These are phyloP conservation scores for Bombylius major DNA, from an alignment of 2,888 invertebrate genomes.

Conservation along the genomic window DNA sequence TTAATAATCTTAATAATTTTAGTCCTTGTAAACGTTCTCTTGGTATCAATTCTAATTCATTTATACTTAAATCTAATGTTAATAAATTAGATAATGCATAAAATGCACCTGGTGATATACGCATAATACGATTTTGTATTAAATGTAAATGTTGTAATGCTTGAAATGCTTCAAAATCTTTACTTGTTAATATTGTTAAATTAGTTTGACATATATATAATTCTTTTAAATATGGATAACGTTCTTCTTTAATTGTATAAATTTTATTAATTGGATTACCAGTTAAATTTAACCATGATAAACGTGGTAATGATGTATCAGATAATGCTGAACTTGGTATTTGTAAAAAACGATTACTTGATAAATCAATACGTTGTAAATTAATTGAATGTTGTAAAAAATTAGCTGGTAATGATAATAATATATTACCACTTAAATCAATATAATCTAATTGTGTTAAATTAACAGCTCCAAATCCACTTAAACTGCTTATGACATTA, in stretches of 20 bases:
- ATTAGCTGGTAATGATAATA: slow-evolving; percentile 66
- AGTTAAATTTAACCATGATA: slow-evolving; percentile 69
- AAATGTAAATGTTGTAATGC: slow-evolving; percentile 62
- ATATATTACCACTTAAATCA: slow-evolving; percentile 61
- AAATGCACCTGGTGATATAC: slow-evolving; percentile 77
- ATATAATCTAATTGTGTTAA: slow-evolving; percentile 59
- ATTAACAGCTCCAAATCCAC: slow-evolving; percentile 63
- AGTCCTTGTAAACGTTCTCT: slow-evolving; percentile 74
- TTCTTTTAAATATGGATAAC: slow-evolving; percentile 68
- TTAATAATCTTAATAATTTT: slow-evolving; percentile 56
- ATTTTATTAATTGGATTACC: slow-evolving; percentile 67
- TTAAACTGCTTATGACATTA: slow-evolving; percentile 60
- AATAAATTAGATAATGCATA: slow-evolving; percentile 60
- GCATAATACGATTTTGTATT: slow-evolving; percentile 58
- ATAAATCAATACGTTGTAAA: slow-evolving; percentile 61
- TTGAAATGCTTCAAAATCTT: slow-evolving; percentile 75
- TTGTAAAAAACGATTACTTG: slow-evolving; percentile 64
- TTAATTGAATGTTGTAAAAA: slow-evolving; percentile 63
- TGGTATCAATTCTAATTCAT: slow-evolving; percentile 70
- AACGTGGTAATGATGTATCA: slow-evolving; percentile 55
- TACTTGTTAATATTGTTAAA: slow-evolving; percentile 67
- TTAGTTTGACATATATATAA: slow-evolving; percentile 69
- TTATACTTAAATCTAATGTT: slow-evolving; percentile 67
- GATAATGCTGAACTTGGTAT: slow-evolving; percentile 63
- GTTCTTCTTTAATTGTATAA: slow-evolving; percentile 53